Evolutionary conservation across 2,888 invertebrate genomes (phyloP), one percentile per base, ranked within the genome.

Genomic region (Diarsia mendica): DNA sequence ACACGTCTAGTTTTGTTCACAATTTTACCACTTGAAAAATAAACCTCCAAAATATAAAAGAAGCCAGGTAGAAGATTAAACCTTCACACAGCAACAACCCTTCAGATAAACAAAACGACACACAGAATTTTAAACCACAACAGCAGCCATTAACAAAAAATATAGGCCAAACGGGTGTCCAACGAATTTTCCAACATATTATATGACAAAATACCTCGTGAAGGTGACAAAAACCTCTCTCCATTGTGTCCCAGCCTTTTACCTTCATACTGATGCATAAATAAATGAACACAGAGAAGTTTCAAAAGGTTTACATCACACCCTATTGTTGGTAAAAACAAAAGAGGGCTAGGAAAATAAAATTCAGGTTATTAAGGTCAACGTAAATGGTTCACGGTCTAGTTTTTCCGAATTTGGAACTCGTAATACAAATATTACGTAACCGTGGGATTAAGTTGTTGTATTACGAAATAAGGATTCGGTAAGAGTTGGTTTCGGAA

Each of bases 261-360:
- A 85, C 73, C 73, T 65, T 60, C 48, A 60, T 85, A 79, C 85
- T 79, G 79, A 75, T 67, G 71, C 66, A 74, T 79, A 85, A 73
- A 83, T 85, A 83, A 83, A 82, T 71, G 72, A 73, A 82, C 79
- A 68, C 68, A 83, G 66, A 33, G 49, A 69, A 71, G 75, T 79
- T 77, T 67, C 73, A 72, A 83, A 78, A 85, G 18, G 76, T 85
- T 83, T 86, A 78, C 86, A 80, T 85, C 70, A 87, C 69, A 75
- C 77, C 53, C 74, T 72, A 86, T 88, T 88, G 87, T 86, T 80
- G 63, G 28, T 63, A 77, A 80, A 75, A 79, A 86, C 83, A 85
- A 88, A 87, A 83, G 82, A 60, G 76, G 81, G 48, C 28, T 68
- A 72, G 11, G 67, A 80, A 84, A 75, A 83, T 67, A 74, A 74